These are phyloP conservation scores for Ditula angustiorana DNA, from an alignment of 2,888 invertebrate genomes.

Conservation along the genomic window DNA sequence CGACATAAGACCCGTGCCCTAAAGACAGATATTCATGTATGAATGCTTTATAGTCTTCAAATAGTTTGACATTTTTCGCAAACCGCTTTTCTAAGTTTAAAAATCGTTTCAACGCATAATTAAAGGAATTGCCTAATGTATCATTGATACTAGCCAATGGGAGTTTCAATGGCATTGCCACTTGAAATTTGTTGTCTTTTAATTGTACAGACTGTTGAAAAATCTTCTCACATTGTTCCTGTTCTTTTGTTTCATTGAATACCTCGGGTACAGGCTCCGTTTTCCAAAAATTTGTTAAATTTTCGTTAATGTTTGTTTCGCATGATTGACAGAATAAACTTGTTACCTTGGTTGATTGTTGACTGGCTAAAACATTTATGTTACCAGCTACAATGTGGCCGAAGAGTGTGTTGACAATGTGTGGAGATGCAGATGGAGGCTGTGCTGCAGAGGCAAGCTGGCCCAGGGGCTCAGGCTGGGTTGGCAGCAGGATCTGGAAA, in stretches of 20 bases:
- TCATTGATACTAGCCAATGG: neutral
- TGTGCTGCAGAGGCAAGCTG: neutral
- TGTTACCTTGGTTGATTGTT: neutral
- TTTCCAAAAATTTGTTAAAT: neutral
- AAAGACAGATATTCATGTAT: constrained; percentile 10
- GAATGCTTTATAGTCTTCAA: constrained; percentile 23
- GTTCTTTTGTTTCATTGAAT: neutral
- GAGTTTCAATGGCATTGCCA: too few species aligned
- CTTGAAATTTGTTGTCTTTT: too few species aligned
- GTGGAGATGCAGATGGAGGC: neutral
- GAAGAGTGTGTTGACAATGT: neutral
- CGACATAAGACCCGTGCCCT: neutral
- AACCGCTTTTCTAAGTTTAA: constrained; percentile 31
- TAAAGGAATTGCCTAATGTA: neutral
- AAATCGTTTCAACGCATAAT: neutral
- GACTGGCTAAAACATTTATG: neutral
- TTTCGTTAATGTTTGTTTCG: neutral
- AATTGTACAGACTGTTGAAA: neutral
- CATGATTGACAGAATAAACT: neutral
- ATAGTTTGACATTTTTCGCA: constrained; percentile 12
- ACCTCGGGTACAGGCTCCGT: neutral
- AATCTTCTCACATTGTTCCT: neutral
- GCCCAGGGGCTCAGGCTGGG: neutral
- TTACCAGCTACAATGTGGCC: neutral
- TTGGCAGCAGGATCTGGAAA: neutral